Percentiles rank a stretch among this genome's conserved stretches.
Evolutionary conservation across 64 coral and sea anemone genomes (phyloP).

Genomic region (Stichodactyla helianthus): DNA sequence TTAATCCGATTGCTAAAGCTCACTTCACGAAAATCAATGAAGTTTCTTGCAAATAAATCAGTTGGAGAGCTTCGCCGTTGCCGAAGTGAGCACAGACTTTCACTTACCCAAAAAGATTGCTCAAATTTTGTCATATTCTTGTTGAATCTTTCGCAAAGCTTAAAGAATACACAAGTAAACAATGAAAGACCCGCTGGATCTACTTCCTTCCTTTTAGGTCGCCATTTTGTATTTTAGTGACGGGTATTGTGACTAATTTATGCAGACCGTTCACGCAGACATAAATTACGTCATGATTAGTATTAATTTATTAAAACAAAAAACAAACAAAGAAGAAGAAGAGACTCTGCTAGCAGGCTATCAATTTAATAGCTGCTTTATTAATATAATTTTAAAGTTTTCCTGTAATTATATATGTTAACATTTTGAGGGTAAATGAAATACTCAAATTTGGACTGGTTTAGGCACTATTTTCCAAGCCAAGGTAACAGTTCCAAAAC

Average conservation of each 20-base stretch:
- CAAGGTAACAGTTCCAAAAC: too few species aligned
- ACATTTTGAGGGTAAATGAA: too few species aligned
- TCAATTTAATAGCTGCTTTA: too few species aligned
- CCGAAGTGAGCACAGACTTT: neutral
- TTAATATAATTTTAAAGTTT: too few species aligned
- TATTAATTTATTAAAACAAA: neutral
- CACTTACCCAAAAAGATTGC: constrained; percentile 51
- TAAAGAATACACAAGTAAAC: neutral
- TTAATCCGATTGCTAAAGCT: neutral
- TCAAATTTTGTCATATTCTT: constrained; percentile 52
- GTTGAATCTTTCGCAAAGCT: neutral
- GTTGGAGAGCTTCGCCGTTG: too few species aligned
- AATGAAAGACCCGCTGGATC: neutral
- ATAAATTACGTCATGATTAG: constrained; percentile 17
- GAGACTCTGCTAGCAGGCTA: too few species aligned
- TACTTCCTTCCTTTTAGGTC: neutral
- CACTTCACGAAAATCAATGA: neutral
- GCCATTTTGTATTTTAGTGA: neutral
- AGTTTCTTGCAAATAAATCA: neutral
- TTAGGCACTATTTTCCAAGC: too few species aligned
- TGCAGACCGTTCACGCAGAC: neutral
- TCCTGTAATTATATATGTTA: too few species aligned
- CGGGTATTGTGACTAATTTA: neutral
- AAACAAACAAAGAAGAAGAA: too few species aligned
- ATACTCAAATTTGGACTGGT: too few species aligned